Base-by-base conservation (phyloP, 1,140 invertebrate species). In the Manduca sexta region DNA sequence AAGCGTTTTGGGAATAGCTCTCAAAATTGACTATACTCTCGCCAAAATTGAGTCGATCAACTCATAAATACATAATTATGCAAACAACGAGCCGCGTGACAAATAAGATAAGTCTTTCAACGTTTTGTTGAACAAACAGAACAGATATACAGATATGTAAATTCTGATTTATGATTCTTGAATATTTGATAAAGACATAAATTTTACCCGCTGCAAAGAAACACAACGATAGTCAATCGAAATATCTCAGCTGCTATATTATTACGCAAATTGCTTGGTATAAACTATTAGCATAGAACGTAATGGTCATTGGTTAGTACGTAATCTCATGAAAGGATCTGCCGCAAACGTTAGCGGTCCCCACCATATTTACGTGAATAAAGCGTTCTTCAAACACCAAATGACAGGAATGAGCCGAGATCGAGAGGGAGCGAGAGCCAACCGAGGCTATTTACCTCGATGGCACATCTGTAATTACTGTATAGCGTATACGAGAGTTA, bases 391-490 rank as follows among this genome's bases (percentile, higher is more conserved):
- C 56, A 52, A 66, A 65, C 56, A 55, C 56, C 53, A 64, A 74
- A 78, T 75, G 72, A 80, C 73, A 77, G 64, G 65, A 61, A 64
- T 64, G 59, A 65, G 52, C 45, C 50, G 60, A 66, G 60, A 60
- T 64, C 50, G 50, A 48, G 54, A 56, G 57, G 40, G 56, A 62
- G 57, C 43, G 58, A 59, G 58, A 59, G 34, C 56, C 55, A 40
- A 52, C 45, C 50, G 49, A 53, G 73, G 72, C 63, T 75, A 77
- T 76, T 82, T 78, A 79, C 67, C 70, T 65, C 68, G 45, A 65
- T 65, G 50, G 60, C 63, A 68, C 69, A 69, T 70, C 69, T 65
- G 69, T 83, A 80, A 83, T 83, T 83, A 82, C 65, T 65, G 62
- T 66, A 66, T 58, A 58, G 52, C 55, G 51, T 65, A 68, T 63